phyloP scores from a whole-genome alignment of 2,797 vertebrate species.

The Discoglossus pictus region DNA sequence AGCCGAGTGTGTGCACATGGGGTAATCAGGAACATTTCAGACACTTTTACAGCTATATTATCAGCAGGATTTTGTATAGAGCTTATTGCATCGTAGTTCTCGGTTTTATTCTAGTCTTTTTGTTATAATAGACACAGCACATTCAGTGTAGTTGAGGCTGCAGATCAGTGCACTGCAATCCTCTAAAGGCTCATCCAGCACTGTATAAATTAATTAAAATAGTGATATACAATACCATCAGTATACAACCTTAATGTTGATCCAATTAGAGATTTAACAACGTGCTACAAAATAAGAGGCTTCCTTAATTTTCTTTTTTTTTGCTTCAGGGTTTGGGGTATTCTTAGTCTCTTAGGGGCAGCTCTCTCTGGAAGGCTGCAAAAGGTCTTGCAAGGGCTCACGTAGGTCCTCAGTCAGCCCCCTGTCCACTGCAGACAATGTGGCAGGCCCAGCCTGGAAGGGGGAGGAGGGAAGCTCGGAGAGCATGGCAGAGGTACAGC shows the following conservation, averaged over 20 bases:
- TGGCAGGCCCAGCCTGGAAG: conserved; percentile 55
- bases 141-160: neutral
- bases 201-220: conserved; percentile 12
- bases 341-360: conserved; percentile 34
- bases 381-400: conserved; percentile 52
- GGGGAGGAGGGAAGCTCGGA: conserved; percentile 60
- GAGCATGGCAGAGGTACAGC: conserved; percentile 61
- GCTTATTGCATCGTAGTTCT: too few relatives aligned
- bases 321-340: neutral
- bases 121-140: neutral
- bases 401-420: conserved; percentile 50
- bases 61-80: too few relatives aligned
- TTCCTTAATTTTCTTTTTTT: conserved; percentile 23
- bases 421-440: conserved; percentile 37
- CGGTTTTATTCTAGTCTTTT: too few relatives aligned
- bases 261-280: conserved; percentile 20
- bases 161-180: neutral
- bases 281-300: conserved; percentile 39
- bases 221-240: conserved; percentile 27
- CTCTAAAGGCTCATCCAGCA: neutral
- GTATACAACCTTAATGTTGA: conserved; percentile 35
- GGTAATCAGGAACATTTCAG: too few relatives aligned
- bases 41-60: too few relatives aligned
- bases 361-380: conserved; percentile 49
- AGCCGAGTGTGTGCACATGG: too few relatives aligned